Evolutionary conservation across 2,113 vertebrate species (phyloP).

Genomic region (Nannospalax galili): DNA sequence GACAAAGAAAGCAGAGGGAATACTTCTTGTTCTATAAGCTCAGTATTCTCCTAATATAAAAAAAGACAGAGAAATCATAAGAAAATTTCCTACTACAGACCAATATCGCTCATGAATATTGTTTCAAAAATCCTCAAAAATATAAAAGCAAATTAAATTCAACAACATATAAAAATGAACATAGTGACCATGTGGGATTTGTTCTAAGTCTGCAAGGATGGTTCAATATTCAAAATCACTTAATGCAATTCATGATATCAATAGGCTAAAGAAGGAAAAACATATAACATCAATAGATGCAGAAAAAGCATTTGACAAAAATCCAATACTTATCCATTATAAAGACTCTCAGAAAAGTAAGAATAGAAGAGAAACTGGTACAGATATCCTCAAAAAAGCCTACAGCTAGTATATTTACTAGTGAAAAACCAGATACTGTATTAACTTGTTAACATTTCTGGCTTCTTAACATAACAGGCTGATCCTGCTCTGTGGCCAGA

Average conservation of each 20-base stretch:
- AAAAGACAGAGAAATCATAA: not conserved
- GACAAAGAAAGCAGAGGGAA: not conserved
- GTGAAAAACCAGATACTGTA: constrained; percentile 3
- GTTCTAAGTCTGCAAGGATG: not conserved
- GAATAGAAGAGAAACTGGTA: not conserved
- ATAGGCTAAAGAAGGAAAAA: constrained; percentile 25
- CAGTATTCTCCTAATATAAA: not conserved
- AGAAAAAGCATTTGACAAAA: not conserved
- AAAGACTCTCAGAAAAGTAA: not conserved
- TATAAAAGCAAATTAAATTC: not conserved
- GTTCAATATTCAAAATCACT: constrained; percentile 13
- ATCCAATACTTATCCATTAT: not conserved
- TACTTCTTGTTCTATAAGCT: not conserved
- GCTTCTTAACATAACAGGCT: not conserved
- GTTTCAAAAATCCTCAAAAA: not conserved
- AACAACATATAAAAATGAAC: not conserved
- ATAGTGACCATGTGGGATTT: not conserved
- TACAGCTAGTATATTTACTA: not conserved
- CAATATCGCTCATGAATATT: not conserved
- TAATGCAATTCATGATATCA: not conserved
- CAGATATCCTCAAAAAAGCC: not conserved
- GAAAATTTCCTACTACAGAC: not conserved
- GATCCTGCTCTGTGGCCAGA: not conserved
- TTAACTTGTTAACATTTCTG: not conserved
- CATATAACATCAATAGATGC: not conserved